phyloP scores from a whole-genome alignment of 2,113 vertebrate genomes.

The Urocolius indicus region DNA sequence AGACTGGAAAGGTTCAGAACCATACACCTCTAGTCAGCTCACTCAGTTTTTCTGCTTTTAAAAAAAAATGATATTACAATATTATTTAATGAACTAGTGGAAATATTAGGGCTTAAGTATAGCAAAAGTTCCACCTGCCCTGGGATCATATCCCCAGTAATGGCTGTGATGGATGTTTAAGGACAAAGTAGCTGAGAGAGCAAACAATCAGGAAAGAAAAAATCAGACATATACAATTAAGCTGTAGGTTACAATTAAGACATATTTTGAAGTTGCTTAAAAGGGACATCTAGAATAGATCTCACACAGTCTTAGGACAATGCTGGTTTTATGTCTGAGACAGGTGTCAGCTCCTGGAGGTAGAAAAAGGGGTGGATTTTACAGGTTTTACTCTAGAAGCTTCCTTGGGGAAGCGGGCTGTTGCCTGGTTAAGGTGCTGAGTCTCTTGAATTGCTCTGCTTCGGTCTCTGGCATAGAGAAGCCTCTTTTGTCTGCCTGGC shows the following conservation, averaged over 20 bases:
- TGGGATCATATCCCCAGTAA: not conserved
- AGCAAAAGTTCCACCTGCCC: not conserved
- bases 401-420: not conserved
- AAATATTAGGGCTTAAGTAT: not conserved
- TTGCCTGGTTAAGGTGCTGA: not conserved
- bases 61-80: not conserved
- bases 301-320: not conserved
- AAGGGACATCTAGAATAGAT: not conserved
- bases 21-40: not conserved
- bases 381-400: not conserved
- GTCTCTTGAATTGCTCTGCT: not conserved
- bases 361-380: rapidly evolving
- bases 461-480: not conserved
- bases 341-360: not conserved
- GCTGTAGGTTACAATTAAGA: not conserved
- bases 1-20: not conserved
- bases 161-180: not conserved
- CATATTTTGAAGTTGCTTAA: not conserved
- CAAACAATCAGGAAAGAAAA: not conserved
- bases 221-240: rapidly evolving
- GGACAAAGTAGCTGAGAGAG: not conserved
- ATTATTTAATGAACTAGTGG: not conserved
- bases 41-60: not conserved
- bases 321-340: not conserved
- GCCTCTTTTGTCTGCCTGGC: constrained; percentile 64